phyloP scores from a whole-genome alignment of 2,888 invertebrate genomes.

The Hypsopygia costalis region DNA sequence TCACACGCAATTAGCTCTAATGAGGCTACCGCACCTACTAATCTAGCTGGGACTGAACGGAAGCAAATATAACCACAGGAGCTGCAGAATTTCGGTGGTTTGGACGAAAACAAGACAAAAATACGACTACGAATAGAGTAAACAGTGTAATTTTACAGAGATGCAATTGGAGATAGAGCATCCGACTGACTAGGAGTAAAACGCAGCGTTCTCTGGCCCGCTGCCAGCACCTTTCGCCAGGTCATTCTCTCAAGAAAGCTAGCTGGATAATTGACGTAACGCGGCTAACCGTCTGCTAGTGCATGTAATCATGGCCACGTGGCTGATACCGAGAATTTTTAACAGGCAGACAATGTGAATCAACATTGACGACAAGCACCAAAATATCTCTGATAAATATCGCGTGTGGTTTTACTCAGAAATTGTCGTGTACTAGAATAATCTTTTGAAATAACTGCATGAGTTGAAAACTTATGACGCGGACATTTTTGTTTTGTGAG shows the following conservation, averaged over 20 bases:
- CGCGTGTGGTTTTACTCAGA: neutral
- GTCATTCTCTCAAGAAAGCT: constrained; percentile 52
- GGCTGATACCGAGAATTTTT: constrained; percentile 2
- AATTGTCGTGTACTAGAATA: neutral
- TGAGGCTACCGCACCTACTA: too few relatives aligned
- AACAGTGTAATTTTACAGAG: constrained; percentile 23
- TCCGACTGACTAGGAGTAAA: constrained; percentile 1
- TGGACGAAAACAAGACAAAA: too few relatives aligned
- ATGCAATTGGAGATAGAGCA: constrained; percentile 24
- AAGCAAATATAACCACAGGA: too few relatives aligned
- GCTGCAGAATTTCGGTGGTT: too few relatives aligned
- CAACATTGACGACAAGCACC: neutral
- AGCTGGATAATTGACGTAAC: constrained; percentile 41
- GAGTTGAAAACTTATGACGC: too few relatives aligned
- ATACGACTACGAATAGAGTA: neutral
- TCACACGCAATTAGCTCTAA: too few relatives aligned
- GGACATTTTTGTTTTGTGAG: too few relatives aligned
- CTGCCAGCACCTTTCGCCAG: constrained; percentile 57
- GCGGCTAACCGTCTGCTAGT: constrained; percentile 18
- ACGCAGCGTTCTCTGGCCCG: constrained; percentile 29
- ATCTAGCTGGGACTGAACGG: too few relatives aligned
- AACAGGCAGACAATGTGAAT: neutral
- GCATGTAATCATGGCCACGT: neutral
- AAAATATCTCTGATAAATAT: neutral
- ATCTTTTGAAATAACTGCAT: neutral